These are phyloP conservation scores for Magallana angulata DNA, from an alignment of 1,140 invertebrate genomes.

Conservation along the genomic window DNA sequence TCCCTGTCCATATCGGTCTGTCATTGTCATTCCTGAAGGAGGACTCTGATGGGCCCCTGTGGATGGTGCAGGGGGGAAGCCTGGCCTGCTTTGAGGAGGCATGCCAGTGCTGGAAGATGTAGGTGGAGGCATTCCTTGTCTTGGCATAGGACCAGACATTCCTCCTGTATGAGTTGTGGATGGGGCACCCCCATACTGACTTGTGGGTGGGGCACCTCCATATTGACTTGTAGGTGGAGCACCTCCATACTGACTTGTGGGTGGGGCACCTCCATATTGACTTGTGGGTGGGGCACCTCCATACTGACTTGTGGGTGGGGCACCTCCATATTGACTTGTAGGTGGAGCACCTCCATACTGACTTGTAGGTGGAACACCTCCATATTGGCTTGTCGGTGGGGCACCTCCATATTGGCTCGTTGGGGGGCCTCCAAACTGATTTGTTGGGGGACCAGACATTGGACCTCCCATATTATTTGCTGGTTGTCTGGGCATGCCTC, in stretches of 20 bases:
- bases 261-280: background rate
- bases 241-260: conserved; percentile 21
- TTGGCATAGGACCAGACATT: conserved; percentile 37
- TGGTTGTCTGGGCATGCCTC: background rate
- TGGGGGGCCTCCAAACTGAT: background rate
- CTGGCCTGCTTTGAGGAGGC: conserved; percentile 54
- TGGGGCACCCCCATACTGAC: conserved; percentile 29
- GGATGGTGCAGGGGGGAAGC: conserved; percentile 14
- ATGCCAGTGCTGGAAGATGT: conserved; percentile 43
- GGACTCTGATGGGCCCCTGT: conserved; percentile 32
- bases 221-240: background rate
- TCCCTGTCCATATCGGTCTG: conserved; percentile 6
- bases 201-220: conserved; percentile 28
- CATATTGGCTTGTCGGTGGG: background rate
- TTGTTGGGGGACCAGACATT: background rate
- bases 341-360: conserved; percentile 50
- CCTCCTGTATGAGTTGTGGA: background rate
- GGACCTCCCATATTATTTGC: conserved; percentile 9
- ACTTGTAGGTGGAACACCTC: conserved; percentile 49
- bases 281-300: conserved; percentile 1
- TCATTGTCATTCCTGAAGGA: conserved; percentile 37
- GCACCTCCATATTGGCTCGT: background rate
- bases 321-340: conserved; percentile 16
- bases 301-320: background rate
- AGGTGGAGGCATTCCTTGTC: conserved; percentile 44